Base-by-base conservation (phyloP, 1,140 invertebrate genomes). In the Asobara japonica region DNA sequence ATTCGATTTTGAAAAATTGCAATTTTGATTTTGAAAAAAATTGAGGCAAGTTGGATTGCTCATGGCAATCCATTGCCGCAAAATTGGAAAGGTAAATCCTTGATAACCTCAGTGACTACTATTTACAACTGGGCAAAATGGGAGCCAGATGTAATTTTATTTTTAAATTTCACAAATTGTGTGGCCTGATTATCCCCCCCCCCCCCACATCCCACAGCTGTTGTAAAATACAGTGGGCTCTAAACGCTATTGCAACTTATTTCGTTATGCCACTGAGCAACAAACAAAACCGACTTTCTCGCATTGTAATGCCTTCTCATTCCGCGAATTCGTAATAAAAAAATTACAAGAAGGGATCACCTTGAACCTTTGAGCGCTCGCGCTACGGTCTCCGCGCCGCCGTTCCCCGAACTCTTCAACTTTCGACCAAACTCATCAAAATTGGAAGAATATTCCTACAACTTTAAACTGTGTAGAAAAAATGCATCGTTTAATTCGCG, bases 231-330 rank as follows among this genome's bases (percentile, higher is more conserved):
- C 41, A 45, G 51, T 56, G 51, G 51, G 11, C 22, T 56, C 22
- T 22, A 20, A 56, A 56, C 25, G 20, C 51, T 51, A 20, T 51
- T 51, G 45, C 45, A 20, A 20, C n/a, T 16, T 51, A 18, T 51
- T 51, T 51, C 45, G 45, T 51, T 51, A 51, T 51, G 45, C n/a
- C 45, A 51, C n/a, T 51, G 16, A 51, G 51, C 51, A 56, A 25
- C 22, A 56, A n/a, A 45, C 41, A 45, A 45, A 45, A 56, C 45
- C n/a, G n/a, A 51, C 8, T 56, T 56, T 56, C 51, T 45, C n/a
- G 5, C 41, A 11, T 45, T 13, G n/a, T n/a, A 45, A 45, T 18
- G 18, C 41, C n/a, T n/a, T n/a, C n/a, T n/a, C n/a, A n/a, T 7
- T 45, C 2, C 10, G 18, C 41, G 41, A 45, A 45, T 45, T 2